These are phyloP conservation scores for Alentia gelatinosa DNA, from an alignment of 2,888 invertebrate genomes.

Conservation along the genomic window DNA sequence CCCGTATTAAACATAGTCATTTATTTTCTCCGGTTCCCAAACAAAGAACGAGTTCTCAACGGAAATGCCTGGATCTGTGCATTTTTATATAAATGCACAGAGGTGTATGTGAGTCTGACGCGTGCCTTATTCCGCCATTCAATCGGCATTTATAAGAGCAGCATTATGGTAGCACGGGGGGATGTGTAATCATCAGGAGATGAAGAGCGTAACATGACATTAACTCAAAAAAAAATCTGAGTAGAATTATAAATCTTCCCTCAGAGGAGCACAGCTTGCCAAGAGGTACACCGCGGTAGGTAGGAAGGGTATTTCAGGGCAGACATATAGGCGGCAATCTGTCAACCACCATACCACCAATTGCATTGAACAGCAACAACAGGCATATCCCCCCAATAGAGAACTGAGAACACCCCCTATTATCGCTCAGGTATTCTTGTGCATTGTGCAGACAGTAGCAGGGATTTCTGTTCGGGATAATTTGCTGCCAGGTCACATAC, in stretches of 20 bases:
- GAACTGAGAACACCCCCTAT: too few relatives aligned
- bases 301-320: too few relatives aligned
- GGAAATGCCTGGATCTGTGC: not conserved
- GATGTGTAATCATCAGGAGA: not conserved
- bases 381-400: too few relatives aligned
- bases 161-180: not conserved
- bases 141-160: not conserved
- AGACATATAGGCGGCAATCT: too few relatives aligned
- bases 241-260: not conserved
- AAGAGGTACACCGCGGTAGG: not conserved
- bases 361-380: too few relatives aligned
- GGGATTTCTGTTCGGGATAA: too few relatives aligned
- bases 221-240: not conserved
- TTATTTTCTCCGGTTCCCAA: not conserved
- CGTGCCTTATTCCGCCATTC: not conserved
- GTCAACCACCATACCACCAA: too few relatives aligned
- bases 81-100: too few relatives aligned
- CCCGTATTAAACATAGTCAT: not conserved
- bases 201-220: not conserved
- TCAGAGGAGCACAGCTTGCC: not conserved
- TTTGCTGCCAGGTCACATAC: too few relatives aligned
- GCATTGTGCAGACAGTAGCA: too few relatives aligned
- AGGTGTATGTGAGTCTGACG: not conserved
- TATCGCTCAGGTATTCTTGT: too few relatives aligned
- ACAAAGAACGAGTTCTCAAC: not conserved